phyloP scores from a whole-genome alignment of 2,888 invertebrate genomes.

The Nomada fabriciana region DNA sequence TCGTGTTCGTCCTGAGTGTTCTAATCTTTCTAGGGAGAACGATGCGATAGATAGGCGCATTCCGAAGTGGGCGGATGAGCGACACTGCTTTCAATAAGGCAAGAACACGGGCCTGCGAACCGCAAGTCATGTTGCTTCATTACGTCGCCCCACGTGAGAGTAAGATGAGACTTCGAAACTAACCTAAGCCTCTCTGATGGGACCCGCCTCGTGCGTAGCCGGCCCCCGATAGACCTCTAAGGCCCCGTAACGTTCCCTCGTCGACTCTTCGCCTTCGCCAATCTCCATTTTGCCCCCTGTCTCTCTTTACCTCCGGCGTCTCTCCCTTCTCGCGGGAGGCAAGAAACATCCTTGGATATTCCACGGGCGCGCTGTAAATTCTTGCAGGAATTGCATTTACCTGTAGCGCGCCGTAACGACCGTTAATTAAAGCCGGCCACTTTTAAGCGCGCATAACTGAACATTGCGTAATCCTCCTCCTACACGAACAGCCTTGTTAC shows the following conservation, averaged over 20 bases:
- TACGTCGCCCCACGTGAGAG: slow-evolving; percentile 82
- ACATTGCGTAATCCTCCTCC: slow-evolving; percentile 60
- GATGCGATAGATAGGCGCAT: slow-evolving; percentile 14
- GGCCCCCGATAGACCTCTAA: slow-evolving; percentile 55
- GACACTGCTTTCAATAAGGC: slow-evolving; percentile 83
- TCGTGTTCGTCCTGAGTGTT: background rate
- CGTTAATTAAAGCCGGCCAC: slow-evolving; percentile 67
- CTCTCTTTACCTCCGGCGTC: background rate
- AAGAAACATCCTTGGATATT: slow-evolving; percentile 50
- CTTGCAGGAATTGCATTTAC: slow-evolving; percentile 66
- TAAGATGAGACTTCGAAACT: slow-evolving; percentile 79
- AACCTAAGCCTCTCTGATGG: slow-evolving; percentile 72
- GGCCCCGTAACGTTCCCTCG: slow-evolving; percentile 48
- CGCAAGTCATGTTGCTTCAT: slow-evolving; percentile 84
- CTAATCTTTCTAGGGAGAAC: background rate
- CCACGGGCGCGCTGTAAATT: slow-evolving; percentile 65
- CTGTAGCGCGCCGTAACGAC: slow-evolving; percentile 53
- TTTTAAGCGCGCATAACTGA: slow-evolving; percentile 37
- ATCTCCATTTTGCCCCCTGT: background rate
- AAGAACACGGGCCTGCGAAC: slow-evolving; percentile 81
- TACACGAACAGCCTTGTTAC: slow-evolving; percentile 38
- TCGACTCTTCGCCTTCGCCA: slow-evolving; percentile 16
- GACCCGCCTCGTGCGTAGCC: slow-evolving; percentile 72
- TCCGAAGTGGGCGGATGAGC: slow-evolving; percentile 75
- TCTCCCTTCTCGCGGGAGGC: slow-evolving; percentile 16